These are phyloP conservation scores for Semicossyphus pulcher DNA, from an alignment of 2,113 vertebrate species.

Conservation along the genomic window DNA sequence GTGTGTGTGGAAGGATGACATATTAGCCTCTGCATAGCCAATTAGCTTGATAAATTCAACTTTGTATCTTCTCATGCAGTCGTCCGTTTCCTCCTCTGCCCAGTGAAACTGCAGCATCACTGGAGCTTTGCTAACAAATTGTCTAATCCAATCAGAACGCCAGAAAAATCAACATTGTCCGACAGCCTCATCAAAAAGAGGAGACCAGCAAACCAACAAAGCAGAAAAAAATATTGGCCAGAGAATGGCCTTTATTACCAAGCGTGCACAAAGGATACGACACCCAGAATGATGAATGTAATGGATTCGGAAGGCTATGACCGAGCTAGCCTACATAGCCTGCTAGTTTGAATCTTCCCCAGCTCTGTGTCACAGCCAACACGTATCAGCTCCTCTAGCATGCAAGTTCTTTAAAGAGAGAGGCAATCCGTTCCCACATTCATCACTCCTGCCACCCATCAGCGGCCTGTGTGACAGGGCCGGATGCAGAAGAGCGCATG, in stretches of 20 bases:
- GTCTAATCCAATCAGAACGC: neutral
- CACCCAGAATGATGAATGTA: constrained; percentile 18
- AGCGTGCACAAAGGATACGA: neutral
- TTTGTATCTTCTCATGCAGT: neutral
- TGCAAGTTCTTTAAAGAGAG: constrained; percentile 33
- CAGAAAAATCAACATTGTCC: constrained; percentile 8
- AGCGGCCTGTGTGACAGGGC: constrained; percentile 30
- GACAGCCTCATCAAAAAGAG: constrained; percentile 35
- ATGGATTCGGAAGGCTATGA: constrained; percentile 23
- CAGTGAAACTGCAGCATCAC: neutral
- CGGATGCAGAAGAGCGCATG: constrained; percentile 31
- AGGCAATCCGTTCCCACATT: constrained; percentile 36
- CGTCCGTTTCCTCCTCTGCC: neutral
- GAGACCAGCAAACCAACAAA: constrained; percentile 18
- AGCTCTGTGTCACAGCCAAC: constrained; percentile 38
- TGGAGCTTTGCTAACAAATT: constrained; percentile 16
- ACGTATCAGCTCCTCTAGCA: constrained; percentile 11
- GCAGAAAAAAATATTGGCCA: neutral
- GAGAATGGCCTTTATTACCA: constrained; percentile 39
- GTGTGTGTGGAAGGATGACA: neutral
- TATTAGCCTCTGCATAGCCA: neutral
- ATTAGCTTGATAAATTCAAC: neutral
- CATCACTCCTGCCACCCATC: constrained; percentile 48
- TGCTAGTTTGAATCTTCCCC: constrained; percentile 22
- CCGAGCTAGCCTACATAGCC: neutral